Base-by-base conservation (phyloP, 1,140 invertebrate genomes). In the Trissolcus basalis region DNA sequence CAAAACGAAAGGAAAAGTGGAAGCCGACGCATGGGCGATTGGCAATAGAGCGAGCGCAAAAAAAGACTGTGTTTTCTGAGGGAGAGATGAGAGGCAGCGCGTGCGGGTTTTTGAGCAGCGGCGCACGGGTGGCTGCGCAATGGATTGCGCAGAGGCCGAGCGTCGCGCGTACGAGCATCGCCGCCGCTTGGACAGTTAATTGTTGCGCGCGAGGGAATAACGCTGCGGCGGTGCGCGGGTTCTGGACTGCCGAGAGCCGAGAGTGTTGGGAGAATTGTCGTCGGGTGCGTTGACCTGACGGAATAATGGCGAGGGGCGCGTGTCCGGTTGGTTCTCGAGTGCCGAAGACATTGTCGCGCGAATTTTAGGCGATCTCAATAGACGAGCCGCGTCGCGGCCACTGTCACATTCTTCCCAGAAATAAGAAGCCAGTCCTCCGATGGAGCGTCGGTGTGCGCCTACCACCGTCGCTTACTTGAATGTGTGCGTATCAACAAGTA, bases 371-470 rank as follows among this genome's bases (percentile, higher is more conserved):
- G 19, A 6, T 27, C 19, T 6, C 2, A 27, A 27, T 27, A 14
- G 65, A 47, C 58, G 56, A 68, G 51, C 73, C 67, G 72, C 63
- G 54, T 53, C 49, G 55, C 61, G 65, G 73, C 61, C 64, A 73
- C 78, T 83, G 79, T 83, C 81, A 83, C 79, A 81, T 71, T 64
- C 80, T 83, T 83, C 79, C 45, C 44, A 82, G 77, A 78, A 85
- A 72, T 70, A 65, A 70, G 61, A 70, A 70, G 70, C 74, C 58
- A 65, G 70, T 73, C 64, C 71, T 75, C 68, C 68, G 67, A 82
- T 85, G 83, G 80, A 78, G 77, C 72, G 69, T 82, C 76, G 71
- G 76, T 80, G 80, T 76, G 72, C 51, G 75, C 78, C 69, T 73
- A 79, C 80, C 82, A 74, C 77, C 63, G 61, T 77, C 63, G 45